Percentiles rank a stretch among this genome's conserved stretches.
phyloP scores from a whole-genome alignment of 2,797 vertebrate genomes.

The Naso thynnoides region DNA sequence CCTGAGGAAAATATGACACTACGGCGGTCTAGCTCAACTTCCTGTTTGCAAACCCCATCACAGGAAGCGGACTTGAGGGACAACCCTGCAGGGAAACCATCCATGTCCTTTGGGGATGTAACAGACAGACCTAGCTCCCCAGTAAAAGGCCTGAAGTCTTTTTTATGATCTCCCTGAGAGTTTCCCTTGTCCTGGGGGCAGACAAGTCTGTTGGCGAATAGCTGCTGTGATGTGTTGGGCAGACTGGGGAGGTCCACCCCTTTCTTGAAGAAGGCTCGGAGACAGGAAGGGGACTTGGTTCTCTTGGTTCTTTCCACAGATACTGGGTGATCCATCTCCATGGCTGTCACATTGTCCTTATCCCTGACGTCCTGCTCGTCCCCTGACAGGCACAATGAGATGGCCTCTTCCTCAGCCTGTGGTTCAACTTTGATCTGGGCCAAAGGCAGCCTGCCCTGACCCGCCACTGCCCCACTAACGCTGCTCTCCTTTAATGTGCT shows the following conservation, averaged over 20 bases:
- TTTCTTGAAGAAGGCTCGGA: conserved; percentile 92
- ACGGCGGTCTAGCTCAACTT: conserved; percentile 94
- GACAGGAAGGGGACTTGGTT: conserved; percentile 90
- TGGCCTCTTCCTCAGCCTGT: conserved; percentile 90
- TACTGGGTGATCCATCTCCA: conserved; percentile 90
- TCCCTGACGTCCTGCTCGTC: conserved; percentile 91
- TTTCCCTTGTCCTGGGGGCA: conserved; percentile 94
- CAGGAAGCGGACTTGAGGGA: conserved; percentile 91
- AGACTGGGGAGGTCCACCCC: conserved; percentile 87
- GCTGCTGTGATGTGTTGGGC: conserved; percentile 92
- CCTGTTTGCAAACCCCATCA: conserved; percentile 95
- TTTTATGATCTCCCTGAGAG: conserved; percentile 99
- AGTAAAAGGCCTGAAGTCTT: conserved; percentile 92
- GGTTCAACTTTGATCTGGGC: conserved; percentile 96
- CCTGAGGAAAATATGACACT: conserved; percentile 98
- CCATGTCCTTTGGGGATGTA: conserved; percentile 90
- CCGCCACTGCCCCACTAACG: conserved; percentile 69
- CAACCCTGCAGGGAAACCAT: conserved; percentile 89
- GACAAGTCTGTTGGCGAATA: conserved; percentile 90
- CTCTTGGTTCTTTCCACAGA: conserved; percentile 84
- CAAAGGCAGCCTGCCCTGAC: conserved; percentile 70
- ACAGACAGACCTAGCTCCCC: conserved; percentile 90
- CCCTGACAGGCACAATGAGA: conserved; percentile 93
- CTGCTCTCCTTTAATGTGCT: conserved; percentile 93
- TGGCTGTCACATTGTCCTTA: conserved; percentile 88